phyloP scores from a whole-genome alignment of 2,888 invertebrate genomes.

The Athripsodes cinereus region DNA sequence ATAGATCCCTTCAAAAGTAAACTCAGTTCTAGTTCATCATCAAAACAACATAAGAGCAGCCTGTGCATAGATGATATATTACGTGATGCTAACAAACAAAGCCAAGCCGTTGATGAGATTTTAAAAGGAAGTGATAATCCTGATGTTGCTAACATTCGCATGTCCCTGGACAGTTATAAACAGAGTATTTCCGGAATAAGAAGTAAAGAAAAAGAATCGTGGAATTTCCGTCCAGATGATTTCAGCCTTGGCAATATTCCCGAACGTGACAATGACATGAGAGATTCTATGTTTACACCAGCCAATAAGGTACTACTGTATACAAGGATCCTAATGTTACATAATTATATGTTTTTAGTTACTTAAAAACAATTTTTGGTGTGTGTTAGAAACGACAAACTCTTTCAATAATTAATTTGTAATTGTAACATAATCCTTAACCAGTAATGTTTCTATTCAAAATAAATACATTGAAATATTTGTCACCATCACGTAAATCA shows the following conservation, averaged over 20 bases:
- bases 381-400: too few species aligned
- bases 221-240: conserved; percentile 18
- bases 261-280: conserved; percentile 6
- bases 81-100: conserved; percentile 19
- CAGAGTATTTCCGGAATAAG: conserved; percentile 13
- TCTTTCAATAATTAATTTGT: too few species aligned
- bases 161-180: conserved; percentile 19
- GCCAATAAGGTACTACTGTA: conserved; percentile 21
- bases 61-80: conserved; percentile 17
- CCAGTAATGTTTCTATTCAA: too few species aligned
- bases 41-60: neutral
- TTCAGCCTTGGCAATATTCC: conserved; percentile 1
- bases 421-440: too few species aligned
- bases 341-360: too few species aligned
- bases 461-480: too few species aligned
- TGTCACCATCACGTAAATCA: too few species aligned
- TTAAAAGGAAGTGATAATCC: conserved; percentile 18
- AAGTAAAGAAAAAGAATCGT: conserved; percentile 11
- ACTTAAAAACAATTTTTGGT: too few species aligned
- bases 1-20: conserved; percentile 1
- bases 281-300: conserved; percentile 23
- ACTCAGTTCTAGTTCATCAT: neutral
- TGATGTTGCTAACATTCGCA: conserved; percentile 13
- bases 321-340: too few species aligned
- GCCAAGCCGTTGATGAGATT: conserved; percentile 19